Conservation (phyloP, 1,140 invertebrate genomes). For the Doryteuthis pealeii region DNA sequence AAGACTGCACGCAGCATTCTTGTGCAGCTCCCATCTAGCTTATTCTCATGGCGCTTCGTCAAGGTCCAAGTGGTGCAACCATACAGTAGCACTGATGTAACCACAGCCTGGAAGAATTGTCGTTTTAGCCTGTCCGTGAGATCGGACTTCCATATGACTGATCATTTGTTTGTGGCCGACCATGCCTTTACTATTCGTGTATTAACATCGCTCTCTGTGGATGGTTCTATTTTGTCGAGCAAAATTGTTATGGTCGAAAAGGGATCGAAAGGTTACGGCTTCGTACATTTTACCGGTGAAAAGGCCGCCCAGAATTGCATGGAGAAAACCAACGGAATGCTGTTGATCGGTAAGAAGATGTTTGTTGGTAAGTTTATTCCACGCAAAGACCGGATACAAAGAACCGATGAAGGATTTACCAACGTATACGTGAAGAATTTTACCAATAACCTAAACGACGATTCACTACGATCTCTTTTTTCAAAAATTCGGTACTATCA, state of each 20-base stretch:
- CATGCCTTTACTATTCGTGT: too few relatives aligned
- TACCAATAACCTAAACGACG: too few relatives aligned
- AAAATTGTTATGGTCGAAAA: slow-evolving; percentile 66
- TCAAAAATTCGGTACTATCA: neutral
- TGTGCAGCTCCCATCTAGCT: too few relatives aligned
- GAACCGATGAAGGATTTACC: neutral
- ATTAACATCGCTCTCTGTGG: slow-evolving; percentile 97
- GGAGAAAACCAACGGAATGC: neutral
- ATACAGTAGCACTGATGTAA: too few relatives aligned
- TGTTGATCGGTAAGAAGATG: neutral
- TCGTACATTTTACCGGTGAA: neutral
- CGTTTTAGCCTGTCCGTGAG: too few relatives aligned
- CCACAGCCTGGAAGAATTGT: too few relatives aligned
- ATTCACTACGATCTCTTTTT: neutral
- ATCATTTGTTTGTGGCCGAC: too few relatives aligned
- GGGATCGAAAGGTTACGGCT: slow-evolving; percentile 89
- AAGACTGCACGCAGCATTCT: too few relatives aligned
- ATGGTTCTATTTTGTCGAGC: slow-evolving; percentile 97
- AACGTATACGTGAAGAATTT: neutral
- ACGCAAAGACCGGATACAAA: neutral
- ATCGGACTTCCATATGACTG: too few relatives aligned
- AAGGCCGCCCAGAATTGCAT: neutral
- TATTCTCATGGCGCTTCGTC: too few relatives aligned
- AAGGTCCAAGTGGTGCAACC: too few relatives aligned
- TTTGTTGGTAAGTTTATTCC: slow-evolving; percentile 7